These are phyloP conservation scores for Crax fasciolata DNA, from an alignment of 2,797 vertebrate species.

Conservation along the genomic window DNA sequence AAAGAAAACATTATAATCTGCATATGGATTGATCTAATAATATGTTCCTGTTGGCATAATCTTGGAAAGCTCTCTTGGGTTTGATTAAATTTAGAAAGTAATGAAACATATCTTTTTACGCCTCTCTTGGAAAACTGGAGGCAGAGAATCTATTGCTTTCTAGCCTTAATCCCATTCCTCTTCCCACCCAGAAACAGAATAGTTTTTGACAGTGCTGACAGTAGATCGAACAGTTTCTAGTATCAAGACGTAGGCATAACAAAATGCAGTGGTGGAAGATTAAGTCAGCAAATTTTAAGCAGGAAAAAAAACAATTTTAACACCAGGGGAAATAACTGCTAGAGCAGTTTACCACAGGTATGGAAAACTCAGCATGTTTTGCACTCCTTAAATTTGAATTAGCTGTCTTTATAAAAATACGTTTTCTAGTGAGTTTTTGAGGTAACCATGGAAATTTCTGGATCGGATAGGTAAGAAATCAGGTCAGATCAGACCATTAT, in stretches of 20 bases:
- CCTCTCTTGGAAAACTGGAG: neutral
- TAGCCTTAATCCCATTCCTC: neutral
- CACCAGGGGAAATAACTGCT: neutral
- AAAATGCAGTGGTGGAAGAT: neutral
- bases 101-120: neutral
- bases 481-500: neutral
- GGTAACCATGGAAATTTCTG: neutral
- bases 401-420: neutral
- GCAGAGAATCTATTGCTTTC: neutral
- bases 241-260: neutral
- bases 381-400: neutral
- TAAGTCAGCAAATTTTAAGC: conserved; percentile 20
- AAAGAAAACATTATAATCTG: neutral
- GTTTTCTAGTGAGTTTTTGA: neutral
- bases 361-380: conserved; percentile 7
- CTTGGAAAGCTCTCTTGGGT: neutral
- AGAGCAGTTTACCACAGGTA: conserved; percentile 5
- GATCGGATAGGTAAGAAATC: neutral
- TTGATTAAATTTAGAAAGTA: neutral
- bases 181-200: neutral
- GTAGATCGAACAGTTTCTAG: neutral
- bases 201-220: neutral
- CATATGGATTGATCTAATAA: neutral
- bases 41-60: neutral
- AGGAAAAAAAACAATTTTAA: conserved; percentile 29